phyloP scores from a whole-genome alignment of 2,797 vertebrate species.

The Pseudomugil tenellus region DNA sequence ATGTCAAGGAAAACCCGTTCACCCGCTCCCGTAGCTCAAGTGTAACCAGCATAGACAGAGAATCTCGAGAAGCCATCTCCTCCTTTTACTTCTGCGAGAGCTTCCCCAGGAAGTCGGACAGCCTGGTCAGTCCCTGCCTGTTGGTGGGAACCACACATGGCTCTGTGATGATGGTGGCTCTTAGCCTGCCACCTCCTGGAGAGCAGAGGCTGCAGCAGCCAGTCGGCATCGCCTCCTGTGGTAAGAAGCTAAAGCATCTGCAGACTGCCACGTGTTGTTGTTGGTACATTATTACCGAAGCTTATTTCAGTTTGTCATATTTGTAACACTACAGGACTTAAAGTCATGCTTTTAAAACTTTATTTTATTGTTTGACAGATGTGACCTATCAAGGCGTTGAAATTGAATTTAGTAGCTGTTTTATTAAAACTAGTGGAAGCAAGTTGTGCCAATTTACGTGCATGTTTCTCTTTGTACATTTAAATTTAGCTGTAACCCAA shows the following conservation, averaged over 20 bases:
- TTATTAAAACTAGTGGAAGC: too few species aligned
- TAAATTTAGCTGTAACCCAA: too few species aligned
- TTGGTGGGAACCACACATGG: conserved; percentile 95
- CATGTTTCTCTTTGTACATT: too few species aligned
- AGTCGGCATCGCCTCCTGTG: conserved; percentile 90
- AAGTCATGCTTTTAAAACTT: too few species aligned
- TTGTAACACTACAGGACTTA: not conserved
- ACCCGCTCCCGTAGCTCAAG: conserved; percentile 96
- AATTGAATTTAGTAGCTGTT: too few species aligned
- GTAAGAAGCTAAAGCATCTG: conserved; percentile 78
- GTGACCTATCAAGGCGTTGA: too few species aligned
- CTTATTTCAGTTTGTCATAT: too few species aligned
- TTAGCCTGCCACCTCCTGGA: conserved; percentile 88
- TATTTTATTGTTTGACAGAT: too few species aligned
- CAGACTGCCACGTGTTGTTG: not conserved
- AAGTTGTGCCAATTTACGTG: too few species aligned
- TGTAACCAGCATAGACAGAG: conserved; percentile 96
- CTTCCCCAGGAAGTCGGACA: conserved; percentile 88
- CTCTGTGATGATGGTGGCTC: conserved; percentile 87
- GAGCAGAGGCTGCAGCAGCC: conserved; percentile 93
- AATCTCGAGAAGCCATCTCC: conserved; percentile 93
- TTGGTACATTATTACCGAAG: not conserved
- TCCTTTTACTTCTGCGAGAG: conserved; percentile 94
- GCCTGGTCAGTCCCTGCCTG: conserved; percentile 84
- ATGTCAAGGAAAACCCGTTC: conserved; percentile 93